Evolutionary conservation across 2,113 vertebrate species (phyloP), one percentile per base, ranked within the genome.

Genomic region (Colius striatus): DNA sequence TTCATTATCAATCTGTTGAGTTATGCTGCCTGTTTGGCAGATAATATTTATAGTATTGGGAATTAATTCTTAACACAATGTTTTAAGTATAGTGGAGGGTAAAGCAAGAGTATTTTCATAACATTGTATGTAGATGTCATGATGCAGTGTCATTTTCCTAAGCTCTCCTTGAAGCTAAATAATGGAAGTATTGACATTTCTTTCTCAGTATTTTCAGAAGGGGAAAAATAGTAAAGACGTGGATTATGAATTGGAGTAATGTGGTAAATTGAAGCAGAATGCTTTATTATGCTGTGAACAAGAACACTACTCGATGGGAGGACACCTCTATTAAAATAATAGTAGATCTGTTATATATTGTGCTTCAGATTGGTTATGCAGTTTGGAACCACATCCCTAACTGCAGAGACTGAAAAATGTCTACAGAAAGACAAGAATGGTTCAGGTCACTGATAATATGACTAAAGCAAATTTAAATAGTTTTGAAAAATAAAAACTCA

Each of bases 391-490:
- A 53, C 19, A 18, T 87, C 16, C 50, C 57, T 81, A 79, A 53
- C 21, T 74, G 55, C 51, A 67, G 53, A 68, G 26, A 45, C 38
- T 87, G 57, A 22, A 66, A 48, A 83, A 51, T 36, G 55, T 47
- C 67, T 89, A n/a, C 16, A 57, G 36, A 74, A 94, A 73, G 55
- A 84, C 16, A 72, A 61, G 8, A 60, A 57, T 82, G 21, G 15
- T 80, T 76, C 43, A 54, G 83, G 36, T 71, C 20, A 43, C 3
- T 61, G 38, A 25, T 43, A 50, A 12, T 65, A 43, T 17, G 29
- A 87, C 55, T 87, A 92, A 82, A 89, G 25, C 38, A 89, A 77
- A 71, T 92, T 83, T 86, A 94, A 38, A 38, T 50, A 54, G 9
- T 68, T 63, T 81, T 15, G 67, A 67, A 85, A 68, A 71, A 63